Evolutionary conservation across 2,888 invertebrate genomes (phyloP), one percentile per base, ranked within the genome.

Genomic region (Hoplodrina blanda): DNA sequence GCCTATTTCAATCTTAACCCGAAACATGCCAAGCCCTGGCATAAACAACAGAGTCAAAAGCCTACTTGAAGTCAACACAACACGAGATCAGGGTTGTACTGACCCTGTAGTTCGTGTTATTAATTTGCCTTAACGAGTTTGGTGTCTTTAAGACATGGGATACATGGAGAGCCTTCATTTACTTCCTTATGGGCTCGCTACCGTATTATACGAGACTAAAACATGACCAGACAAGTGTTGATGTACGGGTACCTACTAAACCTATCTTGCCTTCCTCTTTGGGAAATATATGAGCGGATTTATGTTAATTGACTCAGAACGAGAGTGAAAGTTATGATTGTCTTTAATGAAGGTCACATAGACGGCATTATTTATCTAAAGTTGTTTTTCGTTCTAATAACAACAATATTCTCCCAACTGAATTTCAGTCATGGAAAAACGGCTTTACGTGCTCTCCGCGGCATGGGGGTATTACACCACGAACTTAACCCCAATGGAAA

Each of bases 1-100:
- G 64, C 67, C 71, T 57, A 67, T 80, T 65, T 71, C 64, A 68
- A 80, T 67, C 61, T 65, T 57, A 76, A 64, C 80, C 72, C 76
- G 44, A 67, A 80, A 75, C 61, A 80, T 68, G 57, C 55, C 67
- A 53, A 57, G 64, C 46, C 30, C 19, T 59, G 44, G 64, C 55
- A 66, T 80, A 80, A 75, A 79, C 66, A 64, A 71, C 61, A 19
- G 13, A 67, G 54, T 71, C 64, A 63, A 78, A 78, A 53, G 76
- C 76, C 69, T 71, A 66, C 57, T 63, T 76, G 25, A 49, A 55
- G 69, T 76, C 63, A 54, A 71, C 61, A 52, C 20, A 62, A 78
- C 37, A 78, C n/a, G 41, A 78, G 63, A 64, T 55, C 55, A 30
- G 41, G 65, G 65, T 59, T n/a, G 17, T 57, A 57, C 30, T 56